Conservation (phyloP, 2,888 invertebrate species). For the Pyrgus malvae region DNA sequence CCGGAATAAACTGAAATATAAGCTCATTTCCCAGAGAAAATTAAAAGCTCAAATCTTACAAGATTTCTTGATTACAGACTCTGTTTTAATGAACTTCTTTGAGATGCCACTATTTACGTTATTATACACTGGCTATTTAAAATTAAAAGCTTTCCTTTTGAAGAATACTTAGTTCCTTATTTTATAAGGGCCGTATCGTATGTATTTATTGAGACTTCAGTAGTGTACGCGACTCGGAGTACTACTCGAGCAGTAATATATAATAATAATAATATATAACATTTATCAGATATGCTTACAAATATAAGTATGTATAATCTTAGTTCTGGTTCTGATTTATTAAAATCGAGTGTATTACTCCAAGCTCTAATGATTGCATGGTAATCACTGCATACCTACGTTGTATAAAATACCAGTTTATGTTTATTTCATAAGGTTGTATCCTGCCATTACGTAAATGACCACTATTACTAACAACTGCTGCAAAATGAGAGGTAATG, state of each 20-base stretch:
- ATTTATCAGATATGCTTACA: no score
- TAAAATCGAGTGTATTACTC: no score
- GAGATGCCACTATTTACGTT: conserved; percentile 22
- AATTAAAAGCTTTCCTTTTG: conserved; percentile 21
- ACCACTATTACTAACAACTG: neutral
- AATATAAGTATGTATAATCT: no score
- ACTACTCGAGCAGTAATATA: no score
- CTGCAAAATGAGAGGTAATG: neutral
- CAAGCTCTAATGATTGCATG: neutral
- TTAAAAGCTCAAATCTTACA: conserved; percentile 8
- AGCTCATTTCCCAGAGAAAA: conserved; percentile 3
- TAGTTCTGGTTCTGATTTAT: no score
- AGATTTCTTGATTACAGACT: conserved; percentile 19
- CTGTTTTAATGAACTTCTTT: conserved; percentile 23
- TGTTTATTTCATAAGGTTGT: neutral
- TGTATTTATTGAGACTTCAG: no score
- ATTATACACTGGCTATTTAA: conserved; percentile 12
- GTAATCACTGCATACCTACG: neutral
- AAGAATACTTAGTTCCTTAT: neutral
- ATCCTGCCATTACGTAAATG: neutral
- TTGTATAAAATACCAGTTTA: neutral
- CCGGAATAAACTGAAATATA: neutral
- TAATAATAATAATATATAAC: no score
- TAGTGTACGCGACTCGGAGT: no score
- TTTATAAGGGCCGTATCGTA: neutral